These are phyloP conservation scores for Argopecten irradians DNA, from an alignment of 1,140 invertebrate genomes.

Conservation along the genomic window DNA sequence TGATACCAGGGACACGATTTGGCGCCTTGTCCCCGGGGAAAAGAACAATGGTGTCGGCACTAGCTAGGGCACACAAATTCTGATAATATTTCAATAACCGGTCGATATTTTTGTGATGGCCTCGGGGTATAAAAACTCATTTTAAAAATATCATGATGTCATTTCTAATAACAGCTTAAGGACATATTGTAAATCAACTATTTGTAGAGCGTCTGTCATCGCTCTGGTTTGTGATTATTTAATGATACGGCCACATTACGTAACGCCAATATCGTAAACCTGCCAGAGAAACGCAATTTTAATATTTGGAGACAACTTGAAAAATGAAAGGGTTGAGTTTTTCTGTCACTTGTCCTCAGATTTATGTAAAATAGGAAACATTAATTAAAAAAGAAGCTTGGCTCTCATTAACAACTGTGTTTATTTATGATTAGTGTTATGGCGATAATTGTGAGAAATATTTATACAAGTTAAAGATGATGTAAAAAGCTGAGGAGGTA, in stretches of 20 bases:
- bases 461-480: no score
- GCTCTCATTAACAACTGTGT: background rate
- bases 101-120: background rate
- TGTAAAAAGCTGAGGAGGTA: no score
- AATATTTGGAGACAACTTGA: background rate
- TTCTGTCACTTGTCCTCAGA: background rate
- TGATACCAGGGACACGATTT: background rate
- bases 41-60: background rate
- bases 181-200: background rate
- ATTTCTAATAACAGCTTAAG: background rate
- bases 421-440: no score
- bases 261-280: background rate
- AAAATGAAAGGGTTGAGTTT: background rate
- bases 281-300: background rate
- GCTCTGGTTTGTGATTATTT: background rate
- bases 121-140: background rate
- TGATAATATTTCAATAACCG: background rate
- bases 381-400: background rate
- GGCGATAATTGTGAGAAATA: no score
- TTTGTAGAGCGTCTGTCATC: background rate
- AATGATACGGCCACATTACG: background rate
- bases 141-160: conserved; percentile 6
- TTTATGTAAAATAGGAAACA: background rate
- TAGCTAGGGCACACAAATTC: background rate
- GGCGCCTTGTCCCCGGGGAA: background rate